These are phyloP conservation scores for Eumacrocentrus americanus DNA, from an alignment of 2,888 invertebrate species.

Conservation along the genomic window DNA sequence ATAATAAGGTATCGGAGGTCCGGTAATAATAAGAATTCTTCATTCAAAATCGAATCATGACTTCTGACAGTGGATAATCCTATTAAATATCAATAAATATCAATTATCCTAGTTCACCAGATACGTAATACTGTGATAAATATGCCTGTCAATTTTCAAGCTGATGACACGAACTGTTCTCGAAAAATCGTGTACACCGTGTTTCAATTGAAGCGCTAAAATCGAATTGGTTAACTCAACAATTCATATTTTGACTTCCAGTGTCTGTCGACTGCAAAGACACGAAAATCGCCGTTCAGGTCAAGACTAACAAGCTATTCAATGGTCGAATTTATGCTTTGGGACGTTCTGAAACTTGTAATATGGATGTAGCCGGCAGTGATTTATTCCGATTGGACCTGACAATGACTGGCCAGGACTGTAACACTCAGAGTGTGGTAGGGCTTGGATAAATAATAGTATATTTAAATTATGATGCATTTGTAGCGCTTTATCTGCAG, in stretches of 20 bases:
- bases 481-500: conserved; percentile 35
- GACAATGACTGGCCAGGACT: conserved; percentile 92
- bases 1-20: no score
- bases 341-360: conserved; percentile 92
- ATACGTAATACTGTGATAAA: no score
- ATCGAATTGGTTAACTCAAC: no score
- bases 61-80: no score
- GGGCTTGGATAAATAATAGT: conserved; percentile 58
- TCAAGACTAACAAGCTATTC: conserved; percentile 91
- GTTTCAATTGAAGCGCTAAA: no score
- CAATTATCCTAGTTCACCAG: no score
- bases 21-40: no score
- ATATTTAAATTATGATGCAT: neutral
- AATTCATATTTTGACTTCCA: conserved; percentile 57
- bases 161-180: no score
- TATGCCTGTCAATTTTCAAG: no score
- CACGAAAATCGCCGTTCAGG: conserved; percentile 90
- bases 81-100: no score
- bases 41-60: no score
- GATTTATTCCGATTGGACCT: conserved; percentile 90
- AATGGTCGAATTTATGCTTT: conserved; percentile 93
- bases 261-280: conserved; percentile 95
- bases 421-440: conserved; percentile 94
- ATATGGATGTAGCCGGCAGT: conserved; percentile 91
- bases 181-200: no score